phyloP scores from a whole-genome alignment of 2,797 vertebrate species.

The Brachyalestes nurse region DNA sequence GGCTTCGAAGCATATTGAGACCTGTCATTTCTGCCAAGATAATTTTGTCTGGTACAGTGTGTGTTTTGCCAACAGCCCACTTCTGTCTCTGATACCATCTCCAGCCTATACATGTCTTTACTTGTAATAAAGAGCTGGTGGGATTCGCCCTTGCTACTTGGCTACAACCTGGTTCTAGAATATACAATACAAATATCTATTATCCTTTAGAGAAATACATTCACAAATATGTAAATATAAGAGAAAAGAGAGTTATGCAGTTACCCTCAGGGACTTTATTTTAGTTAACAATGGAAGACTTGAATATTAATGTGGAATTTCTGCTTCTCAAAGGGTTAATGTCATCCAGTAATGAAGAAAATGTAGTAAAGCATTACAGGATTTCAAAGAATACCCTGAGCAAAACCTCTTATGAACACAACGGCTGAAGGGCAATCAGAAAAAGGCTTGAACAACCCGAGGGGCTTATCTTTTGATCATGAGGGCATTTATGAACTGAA shows the following conservation, averaged over 20 bases:
- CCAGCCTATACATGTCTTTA: background rate
- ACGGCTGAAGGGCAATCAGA: background rate
- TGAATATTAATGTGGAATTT: too few species aligned
- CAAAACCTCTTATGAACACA: background rate
- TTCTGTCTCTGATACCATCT: background rate
- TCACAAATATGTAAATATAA: too few species aligned
- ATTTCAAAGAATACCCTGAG: background rate
- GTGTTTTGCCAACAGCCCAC: slow-evolving; percentile 4
- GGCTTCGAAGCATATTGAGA: slow-evolving; percentile 13
- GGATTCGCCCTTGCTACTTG: background rate
- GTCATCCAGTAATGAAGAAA: background rate
- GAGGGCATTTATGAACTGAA: too few species aligned
- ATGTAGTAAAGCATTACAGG: background rate
- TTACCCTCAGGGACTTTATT: too few species aligned
- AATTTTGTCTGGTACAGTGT: slow-evolving; percentile 12
- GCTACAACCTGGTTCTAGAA: background rate
- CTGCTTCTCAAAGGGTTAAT: background rate
- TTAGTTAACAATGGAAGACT: too few species aligned
- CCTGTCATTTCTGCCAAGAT: slow-evolving; percentile 19
- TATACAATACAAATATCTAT: background rate
- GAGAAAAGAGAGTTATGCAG: too few species aligned
- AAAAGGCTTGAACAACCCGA: background rate
- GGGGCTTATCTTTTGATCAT: too few species aligned
- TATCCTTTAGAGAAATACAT: too few species aligned
- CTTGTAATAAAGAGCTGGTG: slow-evolving; percentile 18